Evolutionary conservation across 2,888 invertebrate genomes (phyloP).

Genomic region (Podotricha telesiphe): DNA sequence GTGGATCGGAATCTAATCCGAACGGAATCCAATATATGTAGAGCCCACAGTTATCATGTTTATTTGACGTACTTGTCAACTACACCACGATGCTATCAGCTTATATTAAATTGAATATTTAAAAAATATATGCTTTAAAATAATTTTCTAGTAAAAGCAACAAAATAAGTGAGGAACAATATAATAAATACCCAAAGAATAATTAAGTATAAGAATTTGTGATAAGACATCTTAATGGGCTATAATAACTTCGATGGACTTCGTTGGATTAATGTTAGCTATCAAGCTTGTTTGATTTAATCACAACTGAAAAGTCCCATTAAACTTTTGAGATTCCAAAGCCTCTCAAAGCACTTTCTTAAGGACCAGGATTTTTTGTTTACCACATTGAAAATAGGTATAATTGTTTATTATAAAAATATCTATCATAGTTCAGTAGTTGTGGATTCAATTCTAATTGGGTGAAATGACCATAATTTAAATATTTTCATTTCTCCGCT

Average conservation of each 20-base stretch:
- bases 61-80: too few relatives aligned
- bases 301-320: constrained; percentile 67
- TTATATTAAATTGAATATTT: too few relatives aligned
- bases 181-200: constrained; percentile 10
- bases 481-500: too few relatives aligned
- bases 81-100: too few relatives aligned
- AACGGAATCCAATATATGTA: too few relatives aligned
- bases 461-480: too few relatives aligned
- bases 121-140: too few relatives aligned
- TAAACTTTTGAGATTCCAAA: constrained; percentile 58
- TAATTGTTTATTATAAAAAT: neutral
- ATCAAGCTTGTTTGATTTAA: constrained; percentile 67
- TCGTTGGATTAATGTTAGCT: constrained; percentile 61
- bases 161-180: constrained; percentile 1
- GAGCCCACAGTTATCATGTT: too few relatives aligned
- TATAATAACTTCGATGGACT: constrained; percentile 66
- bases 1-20: too few relatives aligned
- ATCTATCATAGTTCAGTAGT: neutral
- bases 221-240: constrained; percentile 44
- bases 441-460: too few relatives aligned
- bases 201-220: constrained; percentile 25
- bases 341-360: constrained; percentile 43
- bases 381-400: neutral
- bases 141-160: too few relatives aligned
- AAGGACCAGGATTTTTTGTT: constrained; percentile 30